A percentile compares a stretch with the other conserved stretches of the same genome.
These are phyloP conservation scores for Sebastes vulpes DNA, from an alignment of 2,797 vertebrate genomes.

Conservation along the genomic window DNA sequence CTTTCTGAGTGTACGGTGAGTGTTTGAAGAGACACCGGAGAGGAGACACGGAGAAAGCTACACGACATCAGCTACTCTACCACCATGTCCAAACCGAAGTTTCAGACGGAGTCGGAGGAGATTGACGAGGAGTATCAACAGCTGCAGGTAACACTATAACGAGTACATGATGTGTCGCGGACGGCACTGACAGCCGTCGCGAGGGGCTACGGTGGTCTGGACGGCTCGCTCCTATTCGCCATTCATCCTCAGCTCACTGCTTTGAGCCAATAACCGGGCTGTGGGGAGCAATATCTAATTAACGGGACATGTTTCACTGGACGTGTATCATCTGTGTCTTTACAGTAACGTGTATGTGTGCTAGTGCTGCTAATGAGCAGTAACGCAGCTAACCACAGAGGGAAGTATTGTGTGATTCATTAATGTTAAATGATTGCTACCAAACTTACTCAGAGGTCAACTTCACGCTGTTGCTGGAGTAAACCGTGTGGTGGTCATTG, in stretches of 20 bases:
- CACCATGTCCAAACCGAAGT: conserved; percentile 88
- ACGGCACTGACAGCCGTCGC: conserved; percentile 28
- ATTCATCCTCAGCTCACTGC: conserved; percentile 55
- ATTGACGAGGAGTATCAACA: conserved; percentile 93
- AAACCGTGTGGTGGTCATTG: background rate
- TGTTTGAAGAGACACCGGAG: background rate
- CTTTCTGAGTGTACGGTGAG: conserved; percentile 23
- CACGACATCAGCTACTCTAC: background rate
- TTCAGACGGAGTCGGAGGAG: conserved; percentile 90
- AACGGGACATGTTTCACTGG: background rate
- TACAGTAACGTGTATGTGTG: background rate
- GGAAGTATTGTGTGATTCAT: background rate
- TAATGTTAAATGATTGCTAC: background rate
- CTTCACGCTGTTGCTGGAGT: background rate
- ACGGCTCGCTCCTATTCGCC: conserved; percentile 27
- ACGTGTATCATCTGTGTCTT: background rate
- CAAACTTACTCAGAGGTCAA: background rate
- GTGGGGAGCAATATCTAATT: background rate
- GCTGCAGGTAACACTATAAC: conserved; percentile 87
- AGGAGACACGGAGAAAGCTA: background rate
- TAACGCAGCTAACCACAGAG: conserved; percentile 30
- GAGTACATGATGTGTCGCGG: background rate
- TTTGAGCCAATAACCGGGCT: background rate
- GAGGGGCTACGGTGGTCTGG: conserved; percentile 27
- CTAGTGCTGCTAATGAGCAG: conserved; percentile 17